Percentiles rank a stretch among this genome's conserved stretches.
phyloP scores from a whole-genome alignment of 2,888 invertebrate species.

The Drosophila rellima region DNA sequence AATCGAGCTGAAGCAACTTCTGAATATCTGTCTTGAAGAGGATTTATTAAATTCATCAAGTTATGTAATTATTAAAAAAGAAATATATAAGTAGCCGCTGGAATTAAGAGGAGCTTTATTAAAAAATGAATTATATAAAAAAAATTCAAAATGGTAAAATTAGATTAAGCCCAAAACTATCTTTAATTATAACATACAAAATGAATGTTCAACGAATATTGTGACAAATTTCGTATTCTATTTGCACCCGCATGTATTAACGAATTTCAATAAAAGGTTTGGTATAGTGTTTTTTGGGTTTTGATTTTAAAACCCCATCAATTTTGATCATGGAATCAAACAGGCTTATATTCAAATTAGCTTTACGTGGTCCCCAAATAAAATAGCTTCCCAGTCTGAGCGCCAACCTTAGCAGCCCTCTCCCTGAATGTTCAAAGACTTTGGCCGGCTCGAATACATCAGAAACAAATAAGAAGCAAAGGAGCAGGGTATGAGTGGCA shows the following conservation, averaged over 20 bases:
- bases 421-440: background rate
- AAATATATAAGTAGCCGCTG: background rate
- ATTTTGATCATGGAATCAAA: slow-evolving; percentile 52
- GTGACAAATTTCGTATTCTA: background rate
- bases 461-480: slow-evolving; percentile 6
- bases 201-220: background rate
- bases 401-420: slow-evolving; percentile 4
- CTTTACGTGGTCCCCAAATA: slow-evolving; percentile 33
- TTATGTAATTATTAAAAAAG: background rate
- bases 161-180: too few species aligned
- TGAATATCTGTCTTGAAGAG: background rate
- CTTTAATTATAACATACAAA: too few species aligned
- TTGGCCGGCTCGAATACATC: slow-evolving; percentile 6
- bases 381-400: background rate
- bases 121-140: too few species aligned
- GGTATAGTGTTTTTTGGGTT: slow-evolving; percentile 25
- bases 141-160: too few species aligned
- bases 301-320: slow-evolving; percentile 48
- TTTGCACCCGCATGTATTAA: slow-evolving; percentile 19
- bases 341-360: slow-evolving; percentile 55
- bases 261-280: slow-evolving; percentile 20
- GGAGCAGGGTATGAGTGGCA: slow-evolving; percentile 22
- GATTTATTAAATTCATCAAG: too few species aligned
- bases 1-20: background rate
- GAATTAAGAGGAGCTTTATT: background rate